Percentiles rank a stretch among this genome's conserved stretches.
These are phyloP conservation scores for Hoplodrina blanda DNA, from an alignment of 2,888 invertebrate genomes.

Conservation along the genomic window DNA sequence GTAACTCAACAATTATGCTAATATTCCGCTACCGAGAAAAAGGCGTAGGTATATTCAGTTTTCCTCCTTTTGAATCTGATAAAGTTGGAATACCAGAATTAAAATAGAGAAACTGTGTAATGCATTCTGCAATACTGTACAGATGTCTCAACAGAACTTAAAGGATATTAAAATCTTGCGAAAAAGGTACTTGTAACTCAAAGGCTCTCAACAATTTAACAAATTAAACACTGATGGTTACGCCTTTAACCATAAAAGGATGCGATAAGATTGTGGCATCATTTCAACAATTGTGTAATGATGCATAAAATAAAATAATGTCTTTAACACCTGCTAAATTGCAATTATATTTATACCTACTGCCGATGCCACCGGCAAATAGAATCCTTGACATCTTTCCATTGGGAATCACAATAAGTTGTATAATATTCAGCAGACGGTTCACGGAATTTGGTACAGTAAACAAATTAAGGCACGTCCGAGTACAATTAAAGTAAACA, in stretches of 20 bases:
- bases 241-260: slow-evolving; percentile 56
- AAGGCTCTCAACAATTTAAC: slow-evolving; percentile 36
- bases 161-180: slow-evolving; percentile 21
- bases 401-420: slow-evolving; percentile 60
- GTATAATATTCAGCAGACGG: slow-evolving; percentile 46
- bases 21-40: slow-evolving; percentile 39
- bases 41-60: slow-evolving; percentile 10
- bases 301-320: slow-evolving; percentile 65
- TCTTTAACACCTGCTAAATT: slow-evolving; percentile 68
- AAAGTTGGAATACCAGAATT: not conserved
- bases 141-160: slow-evolving; percentile 12
- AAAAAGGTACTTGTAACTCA: slow-evolving; percentile 31
- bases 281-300: slow-evolving; percentile 62
- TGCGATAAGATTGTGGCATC: slow-evolving; percentile 43
- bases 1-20: slow-evolving; percentile 67
- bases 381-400: slow-evolving; percentile 75
- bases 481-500: slow-evolving; percentile 37
- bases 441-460: slow-evolving; percentile 55
- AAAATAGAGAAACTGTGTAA: slow-evolving; percentile 12
- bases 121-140: not conserved
- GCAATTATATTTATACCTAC: slow-evolving; percentile 60
- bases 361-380: slow-evolving; percentile 52
- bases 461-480: slow-evolving; percentile 45
- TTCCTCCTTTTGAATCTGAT: slow-evolving; percentile 47
- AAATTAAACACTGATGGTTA: slow-evolving; percentile 39